Percentiles rank a stretch among this genome's conserved stretches.
Conservation (phyloP, 2,888 invertebrate species). For the Lamproptera curius region DNA sequence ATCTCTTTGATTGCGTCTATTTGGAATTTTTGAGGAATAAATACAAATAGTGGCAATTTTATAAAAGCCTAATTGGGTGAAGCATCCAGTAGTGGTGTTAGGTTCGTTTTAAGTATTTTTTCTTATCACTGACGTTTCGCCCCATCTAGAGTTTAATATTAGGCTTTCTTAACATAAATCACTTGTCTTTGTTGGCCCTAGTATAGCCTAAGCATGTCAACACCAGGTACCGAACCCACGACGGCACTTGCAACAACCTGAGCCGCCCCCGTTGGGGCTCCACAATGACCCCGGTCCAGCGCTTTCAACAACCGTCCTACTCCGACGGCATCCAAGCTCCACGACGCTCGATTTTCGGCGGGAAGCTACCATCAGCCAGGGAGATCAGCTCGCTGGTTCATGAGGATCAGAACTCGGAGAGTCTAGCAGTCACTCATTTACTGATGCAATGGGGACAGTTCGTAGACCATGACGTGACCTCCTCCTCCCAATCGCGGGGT, state of each 20-base stretch:
- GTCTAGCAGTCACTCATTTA: slow-evolving; percentile 84
- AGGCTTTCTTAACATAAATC: too few species aligned
- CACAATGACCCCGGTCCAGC: slow-evolving; percentile 88
- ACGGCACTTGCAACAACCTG: slow-evolving; percentile 94
- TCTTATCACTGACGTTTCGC: too few species aligned
- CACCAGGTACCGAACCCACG: slow-evolving; percentile 86
- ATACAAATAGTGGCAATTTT: too few species aligned
- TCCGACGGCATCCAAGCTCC: slow-evolving; percentile 84
- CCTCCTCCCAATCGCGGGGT: slow-evolving; percentile 85
- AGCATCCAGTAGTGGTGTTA: too few species aligned
- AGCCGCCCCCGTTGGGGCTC: slow-evolving; percentile 88
- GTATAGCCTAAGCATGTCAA: background rate
- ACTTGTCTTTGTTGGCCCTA: too few species aligned
- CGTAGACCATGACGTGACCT: slow-evolving; percentile 91
- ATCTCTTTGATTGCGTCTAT: too few species aligned
- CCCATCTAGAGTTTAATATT: too few species aligned
- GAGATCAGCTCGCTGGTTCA: slow-evolving; percentile 83
- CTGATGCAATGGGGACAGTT: slow-evolving; percentile 96
- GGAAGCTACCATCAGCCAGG: slow-evolving; percentile 85
- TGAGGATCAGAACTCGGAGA: slow-evolving; percentile 79
- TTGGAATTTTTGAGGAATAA: too few species aligned
- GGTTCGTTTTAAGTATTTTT: too few species aligned
- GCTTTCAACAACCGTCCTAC: slow-evolving; percentile 89
- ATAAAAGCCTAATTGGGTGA: too few species aligned
- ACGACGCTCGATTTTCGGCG: slow-evolving; percentile 78